Base-by-base conservation (phyloP, 2,113 vertebrate genomes). In the Elephas maximus region DNA sequence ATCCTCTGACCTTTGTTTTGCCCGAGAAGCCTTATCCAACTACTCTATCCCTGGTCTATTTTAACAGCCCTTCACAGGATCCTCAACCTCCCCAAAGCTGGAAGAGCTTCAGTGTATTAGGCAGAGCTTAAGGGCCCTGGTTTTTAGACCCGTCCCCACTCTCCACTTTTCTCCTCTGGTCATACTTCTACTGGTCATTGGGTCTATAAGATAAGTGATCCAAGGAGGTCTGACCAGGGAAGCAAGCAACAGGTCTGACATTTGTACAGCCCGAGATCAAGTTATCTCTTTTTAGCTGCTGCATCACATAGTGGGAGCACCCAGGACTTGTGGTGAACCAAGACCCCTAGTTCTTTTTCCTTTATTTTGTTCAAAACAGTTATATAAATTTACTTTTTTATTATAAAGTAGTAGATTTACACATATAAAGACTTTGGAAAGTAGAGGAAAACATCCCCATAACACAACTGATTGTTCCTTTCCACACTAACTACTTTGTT, bases 361-460 rank as follows among this genome's bases (percentile, higher is more conserved):
- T 90, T 77, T 63, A 9, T 24, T 62, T 93, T 8, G 90, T 92
- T 97, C 63, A 93, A 57, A 97, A 65, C 12, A 86, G 7, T 92
- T 73, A 5, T 51, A 33, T 84, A 44, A 9, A 57, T 62, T 93
- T 91, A 23, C n/a, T 57, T 73, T 78, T 44, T 84, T 78, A 69
- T 94, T 80, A 79, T 91, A 48, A 84, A 94, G 33, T 45, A 88
- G 48, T 60, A 95, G 62, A 60, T 84, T 79, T 37, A 37, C 63
- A 90, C 67, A 80, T 73, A 28, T 73, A 80, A 96, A 93, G 60
- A 15, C 85, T 95, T 92, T 53, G 71, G 62, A 62, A 84, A 87
- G 71, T 28, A 77, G 69, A 71, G 6, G 69, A 87, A 80, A 74
- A 83, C 76, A 60, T 8, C 33, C 18, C 33, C 0, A 3, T 48